Evolutionary conservation across 2,888 invertebrate genomes (phyloP), one percentile per base, ranked within the genome.

Genomic region (Mamestra brassicae): DNA sequence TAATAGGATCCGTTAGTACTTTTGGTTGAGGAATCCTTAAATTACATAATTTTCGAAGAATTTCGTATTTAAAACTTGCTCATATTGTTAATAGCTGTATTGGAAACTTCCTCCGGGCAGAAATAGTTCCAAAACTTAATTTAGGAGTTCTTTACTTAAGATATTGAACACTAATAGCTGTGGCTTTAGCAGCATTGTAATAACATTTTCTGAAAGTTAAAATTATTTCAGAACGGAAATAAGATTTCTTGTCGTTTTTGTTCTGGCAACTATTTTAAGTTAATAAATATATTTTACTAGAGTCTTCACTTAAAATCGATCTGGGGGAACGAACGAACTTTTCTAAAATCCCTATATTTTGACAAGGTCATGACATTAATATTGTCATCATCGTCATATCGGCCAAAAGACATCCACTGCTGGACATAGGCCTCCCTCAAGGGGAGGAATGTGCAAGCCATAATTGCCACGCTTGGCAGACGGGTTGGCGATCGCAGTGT

Each of bases 61-160:
- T 72, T 55, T 47, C 26, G 45, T 62, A 34, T 52, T n/a, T 42
- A 54, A 80, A 54, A 63, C 65, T 78, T 58, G 17, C 15, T 36
- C 17, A 64, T 74, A 50, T 65, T 75, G 68, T 68, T 54, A 79
- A 74, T 74, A 74, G 67, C 63, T 68, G 55, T 68, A 45, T 57
- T 42, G 52, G 6, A 34, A 79, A 65, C 15, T 65, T 79, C 47
- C 58, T 64, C 47, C 60, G 38, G 34, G 3, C 15, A 52, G 42
- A 71, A 81, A 80, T 80, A 81, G 76, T 76, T 71, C 13, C 42
- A 26, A 50, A 74, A 76, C 57, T 80, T 81, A 81, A 80, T 80
- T 80, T 68, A 55, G 15, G 45, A 71, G 77, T 71, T 80, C 67
- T 67, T 76, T 61, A 71, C 57, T 71, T 57, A 60, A 54, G 42